Base-by-base conservation (phyloP, 1,140 invertebrate genomes). In the Sinonovacula constricta region DNA sequence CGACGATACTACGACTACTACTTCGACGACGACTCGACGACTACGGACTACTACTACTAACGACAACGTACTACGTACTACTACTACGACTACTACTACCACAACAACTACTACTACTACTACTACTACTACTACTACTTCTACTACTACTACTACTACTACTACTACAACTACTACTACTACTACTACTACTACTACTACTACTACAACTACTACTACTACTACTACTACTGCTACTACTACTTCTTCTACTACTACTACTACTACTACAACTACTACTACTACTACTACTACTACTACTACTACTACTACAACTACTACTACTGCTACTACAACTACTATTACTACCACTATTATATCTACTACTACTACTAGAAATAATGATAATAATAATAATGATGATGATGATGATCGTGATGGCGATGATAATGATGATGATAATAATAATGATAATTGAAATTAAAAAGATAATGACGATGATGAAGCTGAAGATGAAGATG, bases 111-210 rank as follows among this genome's bases (percentile, higher is more conserved):
- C 12, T 49, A 49, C 45, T 49, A 49, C 45, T 49, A 49, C 45
- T 49, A 49, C 45, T 49, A 49, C 45, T 49, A 49, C 45, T 49
- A 49, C 45, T 49, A n/a, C 45, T 49, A 49, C 45, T 49, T 14
- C 45, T 49, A 49, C 45, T 49, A 14, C 45, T 49, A 49, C 45
- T 49, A 49, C 45, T 49, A 49, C 45, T 49, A 49, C 45, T 49
- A 49, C 45, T 49, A 49, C 45, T 49, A 49, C 45, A 14, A 49
- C 45, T 49, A 49, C 45, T 49, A 49, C 45, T 49, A 49, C 45
- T 49, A 49, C n/a, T 49, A 49, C 45, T 49, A 49, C 45, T 49
- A 49, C 45, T 49, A 49, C 45, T 49, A 49, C 45, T 49, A 49
- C 45, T 49, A 49, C 45, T 49, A 49, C 45, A 14, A 49, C 45